A percentile compares a stretch with the other conserved stretches of the same genome.
Evolutionary conservation across 2,888 invertebrate species (phyloP).

Genomic region (Myopa tessellatipennis): DNA sequence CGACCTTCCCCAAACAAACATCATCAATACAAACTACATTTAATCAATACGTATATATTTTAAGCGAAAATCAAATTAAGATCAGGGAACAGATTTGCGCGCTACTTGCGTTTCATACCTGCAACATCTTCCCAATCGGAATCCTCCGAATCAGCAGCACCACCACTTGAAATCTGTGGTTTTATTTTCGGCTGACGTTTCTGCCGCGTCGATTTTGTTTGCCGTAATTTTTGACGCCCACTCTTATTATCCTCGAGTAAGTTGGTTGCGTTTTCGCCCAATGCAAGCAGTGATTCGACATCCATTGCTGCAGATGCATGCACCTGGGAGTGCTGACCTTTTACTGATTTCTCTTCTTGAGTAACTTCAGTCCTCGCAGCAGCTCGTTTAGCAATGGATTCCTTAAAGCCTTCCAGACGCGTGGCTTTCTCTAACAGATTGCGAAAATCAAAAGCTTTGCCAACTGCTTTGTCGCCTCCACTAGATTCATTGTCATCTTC

Average conservation of each 20-base stretch:
- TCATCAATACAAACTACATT: background rate
- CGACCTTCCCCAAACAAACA: background rate
- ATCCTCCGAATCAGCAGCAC: conserved; percentile 72
- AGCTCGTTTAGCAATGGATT: conserved; percentile 59
- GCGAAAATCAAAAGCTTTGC: conserved; percentile 61
- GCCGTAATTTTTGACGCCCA: conserved; percentile 53
- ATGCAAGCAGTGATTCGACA: conserved; percentile 75
- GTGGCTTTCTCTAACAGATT: conserved; percentile 73
- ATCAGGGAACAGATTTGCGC: conserved; percentile 13
- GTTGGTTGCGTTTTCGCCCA: conserved; percentile 70
- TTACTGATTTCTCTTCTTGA: conserved; percentile 61
- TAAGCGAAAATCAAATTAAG: background rate
- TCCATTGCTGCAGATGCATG: conserved; percentile 68
- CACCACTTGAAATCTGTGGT: conserved; percentile 58
- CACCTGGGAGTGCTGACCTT: conserved; percentile 38
- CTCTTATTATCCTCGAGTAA: conserved; percentile 5
- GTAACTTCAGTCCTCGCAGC: conserved; percentile 40
- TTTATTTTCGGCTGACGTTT: conserved; percentile 63
- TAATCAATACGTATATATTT: background rate
- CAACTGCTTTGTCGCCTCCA: conserved; percentile 42
- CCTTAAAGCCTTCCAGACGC: conserved; percentile 74
- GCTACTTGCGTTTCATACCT: conserved; percentile 69
- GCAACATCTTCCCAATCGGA: conserved; percentile 82
- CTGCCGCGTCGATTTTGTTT: conserved; percentile 60
- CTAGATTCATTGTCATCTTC: conserved; percentile 58